These are phyloP conservation scores for Montipora capricornis DNA, from an alignment of 64 coral and sea anemone genomes.

Conservation along the genomic window DNA sequence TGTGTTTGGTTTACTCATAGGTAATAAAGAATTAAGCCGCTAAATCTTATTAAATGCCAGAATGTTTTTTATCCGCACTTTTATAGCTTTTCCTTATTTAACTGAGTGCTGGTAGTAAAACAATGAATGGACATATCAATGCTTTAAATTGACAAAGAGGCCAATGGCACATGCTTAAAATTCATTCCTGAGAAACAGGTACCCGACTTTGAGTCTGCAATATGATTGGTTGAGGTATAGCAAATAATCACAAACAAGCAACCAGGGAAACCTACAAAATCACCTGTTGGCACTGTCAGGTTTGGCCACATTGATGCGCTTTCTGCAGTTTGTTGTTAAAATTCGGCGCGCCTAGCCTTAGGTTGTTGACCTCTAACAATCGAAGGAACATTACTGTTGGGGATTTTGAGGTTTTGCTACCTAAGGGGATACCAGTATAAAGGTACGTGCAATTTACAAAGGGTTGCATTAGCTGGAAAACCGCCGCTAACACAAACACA, in stretches of 20 bases:
- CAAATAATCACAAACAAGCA: not conserved
- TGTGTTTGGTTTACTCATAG: too few species aligned
- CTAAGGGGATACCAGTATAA: constrained; percentile 10
- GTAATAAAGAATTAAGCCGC: too few species aligned
- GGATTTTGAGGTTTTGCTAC: constrained; percentile 19
- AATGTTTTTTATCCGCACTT: too few species aligned
- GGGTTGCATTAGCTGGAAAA: not conserved
- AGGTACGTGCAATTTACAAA: constrained; percentile 2
- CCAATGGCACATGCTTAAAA: not conserved
- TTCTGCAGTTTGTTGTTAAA: constrained; percentile 18
- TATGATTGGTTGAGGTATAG: constrained; percentile 4
- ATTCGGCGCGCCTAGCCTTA: constrained; percentile 57
- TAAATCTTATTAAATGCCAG: too few species aligned
- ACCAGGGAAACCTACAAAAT: constrained; percentile 10
- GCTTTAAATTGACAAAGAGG: not conserved
- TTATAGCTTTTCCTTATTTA: too few species aligned
- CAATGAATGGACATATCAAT: not conserved
- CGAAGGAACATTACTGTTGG: not conserved
- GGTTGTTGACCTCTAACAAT: not conserved
- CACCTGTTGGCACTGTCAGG: constrained; percentile 8
- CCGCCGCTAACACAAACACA: not conserved
- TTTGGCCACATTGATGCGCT: not conserved
- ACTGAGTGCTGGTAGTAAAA: not conserved
- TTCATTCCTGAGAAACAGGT: not conserved
- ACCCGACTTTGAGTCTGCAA: not conserved